phyloP scores from a whole-genome alignment of 2,888 invertebrate species.

The Temnothorax rugatulus region DNA sequence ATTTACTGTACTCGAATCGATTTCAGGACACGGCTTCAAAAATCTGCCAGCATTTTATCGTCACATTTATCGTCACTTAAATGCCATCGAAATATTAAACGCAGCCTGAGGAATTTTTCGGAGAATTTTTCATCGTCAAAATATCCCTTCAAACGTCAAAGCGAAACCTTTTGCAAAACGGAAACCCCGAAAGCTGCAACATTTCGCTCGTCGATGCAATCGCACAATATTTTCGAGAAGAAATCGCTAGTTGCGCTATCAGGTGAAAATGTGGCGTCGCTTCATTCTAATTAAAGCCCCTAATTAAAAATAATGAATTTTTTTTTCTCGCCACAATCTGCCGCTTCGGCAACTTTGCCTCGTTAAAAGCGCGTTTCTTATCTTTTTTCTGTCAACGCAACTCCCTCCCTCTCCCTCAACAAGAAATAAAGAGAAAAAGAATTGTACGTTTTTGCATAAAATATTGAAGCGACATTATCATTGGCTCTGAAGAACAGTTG shows the following conservation, averaged over 20 bases:
- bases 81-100: slow-evolving; percentile 21
- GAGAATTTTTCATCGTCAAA: slow-evolving; percentile 13
- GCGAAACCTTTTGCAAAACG: neutral
- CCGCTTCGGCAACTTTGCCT: slow-evolving; percentile 24
- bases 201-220: neutral
- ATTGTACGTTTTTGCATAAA: neutral
- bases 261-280: neutral
- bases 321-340: neutral
- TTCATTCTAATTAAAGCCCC: slow-evolving; percentile 43
- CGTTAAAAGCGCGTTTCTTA: slow-evolving; percentile 19
- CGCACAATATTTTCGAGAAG: neutral
- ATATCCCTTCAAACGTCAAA: slow-evolving; percentile 31
- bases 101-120: neutral
- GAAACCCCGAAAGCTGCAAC: neutral
- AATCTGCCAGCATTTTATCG: neutral
- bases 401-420: neutral
- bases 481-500: neutral
- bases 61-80: neutral
- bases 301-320: slow-evolving; percentile 52
- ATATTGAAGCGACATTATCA: neutral
- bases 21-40: neutral
- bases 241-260: neutral
- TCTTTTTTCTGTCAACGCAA: neutral
- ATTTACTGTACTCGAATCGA: neutral
- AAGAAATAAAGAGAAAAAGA: slow-evolving; percentile 1